These are phyloP conservation scores for Crossocerus cetratus DNA, from an alignment of 2,888 invertebrate genomes.

Conservation along the genomic window DNA sequence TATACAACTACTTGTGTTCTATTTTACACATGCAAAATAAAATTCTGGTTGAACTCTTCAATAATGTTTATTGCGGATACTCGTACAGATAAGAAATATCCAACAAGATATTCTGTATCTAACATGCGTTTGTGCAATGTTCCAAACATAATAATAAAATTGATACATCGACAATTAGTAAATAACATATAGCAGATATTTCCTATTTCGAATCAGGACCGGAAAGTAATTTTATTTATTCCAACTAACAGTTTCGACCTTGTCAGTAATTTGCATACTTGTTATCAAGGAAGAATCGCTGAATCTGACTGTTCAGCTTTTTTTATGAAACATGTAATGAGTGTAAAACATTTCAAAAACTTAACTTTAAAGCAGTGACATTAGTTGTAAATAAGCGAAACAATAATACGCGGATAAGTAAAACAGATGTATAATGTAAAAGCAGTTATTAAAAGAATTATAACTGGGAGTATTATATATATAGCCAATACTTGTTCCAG, in stretches of 20 bases:
- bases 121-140: conserved; percentile 43
- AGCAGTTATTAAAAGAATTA: conserved; percentile 13
- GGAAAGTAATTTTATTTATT: no score
- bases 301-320: no score
- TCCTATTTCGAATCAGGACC: no score
- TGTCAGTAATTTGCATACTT: no score
- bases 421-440: conserved; percentile 17
- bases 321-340: no score
- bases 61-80: conserved; percentile 49
- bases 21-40: conserved; percentile 28
- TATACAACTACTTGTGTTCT: background rate
- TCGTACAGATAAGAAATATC: conserved; percentile 36
- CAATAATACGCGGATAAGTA: conserved; percentile 11
- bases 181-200: conserved; percentile 19
- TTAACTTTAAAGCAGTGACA: background rate
- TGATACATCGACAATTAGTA: conserved; percentile 23
- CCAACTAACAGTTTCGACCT: no score
- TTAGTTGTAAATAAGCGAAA: conserved; percentile 19
- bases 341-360: no score
- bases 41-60: conserved; percentile 17
- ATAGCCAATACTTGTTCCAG: background rate
- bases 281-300: no score
- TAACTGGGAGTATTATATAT: conserved; percentile 15
- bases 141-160: conserved; percentile 35
- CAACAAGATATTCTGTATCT: conserved; percentile 32